Base-by-base conservation (phyloP, 2,113 vertebrate species). In the Sceloporus undulatus region DNA sequence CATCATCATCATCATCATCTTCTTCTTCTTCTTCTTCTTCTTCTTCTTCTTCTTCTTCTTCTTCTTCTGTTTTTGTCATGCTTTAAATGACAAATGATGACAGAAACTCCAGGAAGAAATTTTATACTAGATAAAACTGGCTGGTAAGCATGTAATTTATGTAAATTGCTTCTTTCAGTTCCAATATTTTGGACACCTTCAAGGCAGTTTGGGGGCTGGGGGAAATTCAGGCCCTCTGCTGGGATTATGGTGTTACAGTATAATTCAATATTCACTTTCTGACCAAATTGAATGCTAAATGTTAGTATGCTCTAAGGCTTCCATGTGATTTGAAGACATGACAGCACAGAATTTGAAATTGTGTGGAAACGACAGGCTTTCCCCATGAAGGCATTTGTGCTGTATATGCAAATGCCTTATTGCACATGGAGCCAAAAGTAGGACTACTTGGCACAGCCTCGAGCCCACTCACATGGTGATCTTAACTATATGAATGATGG, bases 71-170 rank as follows among this genome's bases (percentile, higher is more conserved):
- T 78, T 78, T 66, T 86, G 59, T 78, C 27, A 34, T 68, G 25
- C 75, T 78, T 66, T n/a, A 84, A 85, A 68, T 85, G 73, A 65
- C 56, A 85, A 77, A 77, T 68, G 14, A 48, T 76, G 62, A 78
- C 62, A 48, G 75, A 78, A 85, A 77, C 38, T n/a, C 23, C 5
- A 56, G 34, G 71, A 66, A 78, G 25, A 66, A 77, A 77, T 77
- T 65, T 77, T 85, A 71, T 38, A 76, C 9, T 68, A 85, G 52
- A 38, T 85, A 78, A 78, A 78, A 78, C 85, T 86, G 56, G 78
- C 27, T 23, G 74, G 16, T 85, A 77, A 77, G 84, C 74, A 65
- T 85, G 73, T 42, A 77, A 85, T 85, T 78, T 48, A 85, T 78
- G 84, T 42, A 78, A 66, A 48, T 59, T 59, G 34, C 70, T 38